Conservation (phyloP, 2,113 vertebrate species). For the Rafetus swinhoei region DNA sequence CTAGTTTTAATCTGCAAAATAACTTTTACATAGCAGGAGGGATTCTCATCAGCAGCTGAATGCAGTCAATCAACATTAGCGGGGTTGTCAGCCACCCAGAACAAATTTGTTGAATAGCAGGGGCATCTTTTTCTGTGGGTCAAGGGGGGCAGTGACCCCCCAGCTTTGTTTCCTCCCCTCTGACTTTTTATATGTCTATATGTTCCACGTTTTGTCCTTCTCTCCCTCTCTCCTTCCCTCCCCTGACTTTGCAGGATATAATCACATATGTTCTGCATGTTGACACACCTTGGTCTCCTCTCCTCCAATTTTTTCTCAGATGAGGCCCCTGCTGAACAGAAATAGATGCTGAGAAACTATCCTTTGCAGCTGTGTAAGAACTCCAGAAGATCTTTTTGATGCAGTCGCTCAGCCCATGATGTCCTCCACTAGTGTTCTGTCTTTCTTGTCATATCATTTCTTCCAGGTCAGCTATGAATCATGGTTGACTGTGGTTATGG, state of each 20-base stretch:
- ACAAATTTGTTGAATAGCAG: neutral
- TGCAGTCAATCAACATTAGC: neutral
- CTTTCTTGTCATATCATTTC: neutral
- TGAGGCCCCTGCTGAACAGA: neutral
- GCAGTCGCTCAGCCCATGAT: neutral
- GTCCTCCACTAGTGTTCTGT: neutral
- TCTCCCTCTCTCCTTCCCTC: neutral
- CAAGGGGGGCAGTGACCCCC: neutral
- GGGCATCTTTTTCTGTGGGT: neutral
- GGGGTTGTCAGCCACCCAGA: slow-evolving; percentile 30
- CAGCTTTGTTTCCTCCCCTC: neutral
- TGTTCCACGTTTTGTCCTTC: neutral
- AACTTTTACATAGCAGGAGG: slow-evolving; percentile 43
- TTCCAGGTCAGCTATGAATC: neutral
- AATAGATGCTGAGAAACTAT: neutral
- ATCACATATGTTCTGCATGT: neutral
- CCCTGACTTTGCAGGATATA: neutral
- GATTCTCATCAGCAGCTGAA: slow-evolving; percentile 49
- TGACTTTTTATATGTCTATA: neutral
- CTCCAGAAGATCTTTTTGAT: slow-evolving; percentile 7
- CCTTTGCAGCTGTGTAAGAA: neutral
- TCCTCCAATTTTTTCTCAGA: neutral
- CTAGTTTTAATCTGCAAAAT: slow-evolving; percentile 23
- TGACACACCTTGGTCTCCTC: neutral
- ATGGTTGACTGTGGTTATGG: neutral